phyloP scores from a whole-genome alignment of 2,797 vertebrate genomes.

The Notolepis coatsorum region DNA sequence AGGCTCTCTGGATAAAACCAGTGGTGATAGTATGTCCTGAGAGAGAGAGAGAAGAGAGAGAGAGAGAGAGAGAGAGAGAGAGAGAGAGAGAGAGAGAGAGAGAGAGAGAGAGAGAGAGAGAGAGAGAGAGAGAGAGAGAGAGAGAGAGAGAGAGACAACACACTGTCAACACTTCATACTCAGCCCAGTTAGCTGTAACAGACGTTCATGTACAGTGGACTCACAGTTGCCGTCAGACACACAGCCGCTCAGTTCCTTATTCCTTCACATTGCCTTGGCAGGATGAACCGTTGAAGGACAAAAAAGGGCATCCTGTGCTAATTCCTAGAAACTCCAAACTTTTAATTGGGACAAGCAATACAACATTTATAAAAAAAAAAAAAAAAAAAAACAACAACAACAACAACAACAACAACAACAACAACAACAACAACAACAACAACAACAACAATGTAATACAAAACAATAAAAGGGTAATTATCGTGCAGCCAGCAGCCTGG shows the following conservation, averaged over 20 bases:
- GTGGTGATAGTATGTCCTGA: slow-evolving; percentile 23
- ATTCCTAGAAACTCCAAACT: slow-evolving; percentile 44
- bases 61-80: slow-evolving; percentile 32
- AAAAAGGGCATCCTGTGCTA: slow-evolving; percentile 58
- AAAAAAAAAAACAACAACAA: slow-evolving; percentile 68
- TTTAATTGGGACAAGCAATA: slow-evolving; percentile 74
- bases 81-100: slow-evolving; percentile 28
- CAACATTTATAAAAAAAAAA: no score
- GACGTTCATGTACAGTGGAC: slow-evolving; percentile 24
- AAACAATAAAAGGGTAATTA: slow-evolving; percentile 76
- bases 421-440: slow-evolving; percentile 70
- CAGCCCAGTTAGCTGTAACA: slow-evolving; percentile 28
- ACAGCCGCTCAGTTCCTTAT: slow-evolving; percentile 37
- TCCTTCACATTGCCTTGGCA: slow-evolving; percentile 53
- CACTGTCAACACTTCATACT: slow-evolving; percentile 25
- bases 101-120: slow-evolving; percentile 24
- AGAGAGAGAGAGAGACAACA: slow-evolving; percentile 28
- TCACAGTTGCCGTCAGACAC: slow-evolving; percentile 30
- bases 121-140: slow-evolving; percentile 31
- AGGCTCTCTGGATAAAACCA: slow-evolving; percentile 26
- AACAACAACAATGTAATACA: slow-evolving; percentile 70
- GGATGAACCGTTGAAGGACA: slow-evolving; percentile 65
- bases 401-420: slow-evolving; percentile 72
- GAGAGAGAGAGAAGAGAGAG: slow-evolving; percentile 16
- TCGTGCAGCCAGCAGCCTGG: slow-evolving; percentile 57